These are phyloP conservation scores for Penelope pileata DNA, from an alignment of 2,113 vertebrate species.

Conservation along the genomic window DNA sequence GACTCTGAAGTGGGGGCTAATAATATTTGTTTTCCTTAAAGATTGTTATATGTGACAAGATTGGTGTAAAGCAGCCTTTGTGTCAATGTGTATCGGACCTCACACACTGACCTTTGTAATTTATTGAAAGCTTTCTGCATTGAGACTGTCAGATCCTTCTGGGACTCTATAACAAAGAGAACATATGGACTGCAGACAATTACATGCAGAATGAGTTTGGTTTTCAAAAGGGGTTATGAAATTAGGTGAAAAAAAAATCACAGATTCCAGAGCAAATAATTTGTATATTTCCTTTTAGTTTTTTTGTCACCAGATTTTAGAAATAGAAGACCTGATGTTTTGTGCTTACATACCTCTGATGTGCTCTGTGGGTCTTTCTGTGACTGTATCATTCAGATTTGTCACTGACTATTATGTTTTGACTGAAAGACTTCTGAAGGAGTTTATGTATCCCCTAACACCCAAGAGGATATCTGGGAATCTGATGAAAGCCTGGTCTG, in stretches of 20 bases:
- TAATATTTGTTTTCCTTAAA: background rate
- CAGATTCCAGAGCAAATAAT: background rate
- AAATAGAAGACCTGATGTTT: background rate
- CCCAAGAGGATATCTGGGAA: slow-evolving; percentile 1
- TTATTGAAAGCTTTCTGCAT: background rate
- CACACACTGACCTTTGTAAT: background rate
- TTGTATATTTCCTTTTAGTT: background rate
- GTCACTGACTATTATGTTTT: background rate
- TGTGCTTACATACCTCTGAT: background rate
- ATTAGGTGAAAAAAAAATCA: background rate
- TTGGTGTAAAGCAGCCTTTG: rapidly evolving
- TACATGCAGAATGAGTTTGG: background rate
- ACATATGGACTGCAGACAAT: background rate
- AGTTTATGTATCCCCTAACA: background rate
- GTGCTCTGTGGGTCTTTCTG: background rate
- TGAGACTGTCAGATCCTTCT: background rate
- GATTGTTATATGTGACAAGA: background rate
- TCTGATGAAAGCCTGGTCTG: background rate
- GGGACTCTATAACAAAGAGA: background rate
- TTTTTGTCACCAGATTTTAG: background rate
- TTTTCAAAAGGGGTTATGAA: background rate
- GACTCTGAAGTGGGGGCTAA: background rate
- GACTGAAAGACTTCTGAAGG: slow-evolving; percentile 31
- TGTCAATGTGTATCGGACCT: background rate
- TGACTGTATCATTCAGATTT: background rate